These are phyloP conservation scores for Caenorhabditis brenneri DNA, from an alignment of 1,140 invertebrate genomes.

Conservation along the genomic window DNA sequence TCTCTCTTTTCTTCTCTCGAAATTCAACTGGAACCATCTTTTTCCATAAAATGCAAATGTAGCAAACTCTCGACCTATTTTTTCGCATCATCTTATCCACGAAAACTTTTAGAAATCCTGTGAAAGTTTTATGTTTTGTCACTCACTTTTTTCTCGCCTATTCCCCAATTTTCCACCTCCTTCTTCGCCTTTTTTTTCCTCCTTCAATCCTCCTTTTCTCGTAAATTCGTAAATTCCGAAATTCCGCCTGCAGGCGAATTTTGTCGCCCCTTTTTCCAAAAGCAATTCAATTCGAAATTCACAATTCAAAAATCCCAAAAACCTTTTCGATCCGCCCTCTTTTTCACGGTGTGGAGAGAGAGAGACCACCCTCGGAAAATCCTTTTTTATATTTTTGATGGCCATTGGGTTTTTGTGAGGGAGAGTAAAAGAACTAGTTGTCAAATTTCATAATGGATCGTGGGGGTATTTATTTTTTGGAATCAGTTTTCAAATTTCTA, in stretches of 20 bases:
- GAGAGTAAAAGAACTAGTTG: not conserved
- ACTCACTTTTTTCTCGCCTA: not conserved
- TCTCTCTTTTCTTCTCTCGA: no score
- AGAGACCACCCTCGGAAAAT: no score
- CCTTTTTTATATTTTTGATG: not conserved
- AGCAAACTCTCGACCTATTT: no score
- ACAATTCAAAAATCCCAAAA: constrained; percentile 35
- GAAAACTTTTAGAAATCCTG: no score
- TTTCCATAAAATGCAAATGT: no score
- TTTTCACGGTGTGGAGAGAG: no score
- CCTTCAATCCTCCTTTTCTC: not conserved
- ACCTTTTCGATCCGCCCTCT: not conserved
- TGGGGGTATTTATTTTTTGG: no score
- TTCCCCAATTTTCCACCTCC: not conserved
- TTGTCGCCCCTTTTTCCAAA: not conserved
- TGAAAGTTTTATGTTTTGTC: no score
- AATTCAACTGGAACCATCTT: no score
- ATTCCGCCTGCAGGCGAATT: constrained; percentile 35
- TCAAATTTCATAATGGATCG: not conserved
- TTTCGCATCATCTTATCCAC: no score
- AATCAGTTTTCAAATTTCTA: not conserved
- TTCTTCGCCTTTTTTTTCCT: not conserved
- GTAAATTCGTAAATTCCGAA: constrained; percentile 20
- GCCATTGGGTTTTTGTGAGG: not conserved
- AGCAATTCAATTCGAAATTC: constrained; percentile 42